phyloP scores from a whole-genome alignment of 2,113 vertebrate species.

The Pterophyllum scalare region DNA sequence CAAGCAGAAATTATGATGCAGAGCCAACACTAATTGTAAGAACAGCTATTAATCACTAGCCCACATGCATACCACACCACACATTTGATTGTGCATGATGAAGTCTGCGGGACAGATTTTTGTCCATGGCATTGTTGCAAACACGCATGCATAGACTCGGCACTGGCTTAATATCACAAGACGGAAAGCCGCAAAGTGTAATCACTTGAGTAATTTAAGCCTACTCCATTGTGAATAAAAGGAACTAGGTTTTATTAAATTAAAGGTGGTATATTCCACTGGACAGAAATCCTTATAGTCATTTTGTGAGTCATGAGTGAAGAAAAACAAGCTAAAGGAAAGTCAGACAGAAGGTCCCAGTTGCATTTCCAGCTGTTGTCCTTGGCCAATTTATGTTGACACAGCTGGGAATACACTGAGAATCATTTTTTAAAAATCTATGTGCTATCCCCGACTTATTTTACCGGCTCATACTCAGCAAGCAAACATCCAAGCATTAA shows the following conservation, averaged over 20 bases:
- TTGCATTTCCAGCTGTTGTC: conserved; percentile 17
- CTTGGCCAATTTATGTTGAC: conserved; percentile 1
- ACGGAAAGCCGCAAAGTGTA: not conserved
- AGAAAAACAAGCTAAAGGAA: not conserved
- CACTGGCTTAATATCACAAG: not conserved
- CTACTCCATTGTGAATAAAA: not conserved
- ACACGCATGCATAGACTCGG: not conserved
- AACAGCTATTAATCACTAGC: conserved; percentile 24
- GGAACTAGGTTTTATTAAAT: not conserved
- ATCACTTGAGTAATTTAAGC: not conserved
- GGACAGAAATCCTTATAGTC: not conserved
- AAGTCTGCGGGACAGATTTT: not conserved
- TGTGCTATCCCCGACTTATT: not conserved
- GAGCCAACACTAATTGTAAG: conserved; percentile 34
- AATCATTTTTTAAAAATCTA: not conserved
- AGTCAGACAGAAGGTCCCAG: conserved; percentile 4
- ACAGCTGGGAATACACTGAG: conserved; percentile 1
- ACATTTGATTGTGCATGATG: not conserved
- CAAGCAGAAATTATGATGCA: conserved; percentile 34
- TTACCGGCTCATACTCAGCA: not conserved
- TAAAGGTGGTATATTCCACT: not conserved
- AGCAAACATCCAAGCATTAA: not conserved
- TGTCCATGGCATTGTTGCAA: conserved; percentile 14
- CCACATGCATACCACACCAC: not conserved
- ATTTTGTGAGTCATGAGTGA: not conserved